Evolutionary conservation across 2,113 vertebrate genomes (phyloP), one percentile per base, ranked within the genome.

Genomic region (Microcebus griseorufus): DNA sequence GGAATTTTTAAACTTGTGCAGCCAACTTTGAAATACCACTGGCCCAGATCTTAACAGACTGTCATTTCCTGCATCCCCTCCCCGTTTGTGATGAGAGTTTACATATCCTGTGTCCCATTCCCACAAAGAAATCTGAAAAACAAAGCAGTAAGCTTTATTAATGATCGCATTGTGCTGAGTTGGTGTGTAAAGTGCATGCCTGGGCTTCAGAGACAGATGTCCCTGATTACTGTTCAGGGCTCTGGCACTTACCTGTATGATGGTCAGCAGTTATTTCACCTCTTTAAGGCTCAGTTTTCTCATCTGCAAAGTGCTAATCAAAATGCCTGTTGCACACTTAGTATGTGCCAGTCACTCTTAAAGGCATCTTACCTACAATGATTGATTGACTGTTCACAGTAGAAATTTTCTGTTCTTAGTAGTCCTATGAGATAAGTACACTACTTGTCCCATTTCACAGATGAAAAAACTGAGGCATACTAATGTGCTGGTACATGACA

Each of bases 231-330:
- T 51, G 13, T 70, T 76, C 60, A 39, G 29, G 65, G 62, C 55
- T 34, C n/a, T 88, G 88, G 39, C 69, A 73, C 48, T 65, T 70
- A 89, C 27, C 17, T 67, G 22, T 58, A 55, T 84, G 29, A 39
- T 72, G 23, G 29, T 82, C 65, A 85, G 34, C 42, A 45, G 45
- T 76, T 60, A 78, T 48, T 82, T 93, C 45, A 53, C 32, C 79
- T 90, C 92, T 51, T 95, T 94, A 90, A 32, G 51, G n/a, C 16
- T 95, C 23, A 11, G 34, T 82, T 67, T 96, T 94, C 20, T 69
- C 12, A 75, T 88, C 65, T 70, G 58, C 83, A 89, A 89, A 92
- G 65, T 62, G 88, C 27, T 72, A 84, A 69, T 81, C 69, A 45
- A 62, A 89, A 79, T 83, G 48, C 9, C 58, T 92, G 48, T 84